phyloP scores from a whole-genome alignment of 2,888 invertebrate species.

The Drosophila mercatorum region DNA sequence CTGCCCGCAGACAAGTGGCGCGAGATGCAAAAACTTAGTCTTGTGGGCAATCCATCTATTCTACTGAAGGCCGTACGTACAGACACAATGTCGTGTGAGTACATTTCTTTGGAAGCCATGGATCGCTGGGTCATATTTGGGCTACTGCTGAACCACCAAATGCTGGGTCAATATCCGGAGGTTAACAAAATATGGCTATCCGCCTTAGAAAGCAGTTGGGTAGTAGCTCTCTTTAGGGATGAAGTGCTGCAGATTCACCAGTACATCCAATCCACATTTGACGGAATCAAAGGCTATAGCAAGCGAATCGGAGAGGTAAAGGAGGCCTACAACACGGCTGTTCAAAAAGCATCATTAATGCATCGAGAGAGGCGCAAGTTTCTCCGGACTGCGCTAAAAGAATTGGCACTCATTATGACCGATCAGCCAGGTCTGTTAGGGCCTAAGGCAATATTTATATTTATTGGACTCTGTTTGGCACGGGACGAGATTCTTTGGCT shows the following conservation, averaged over 20 bases:
- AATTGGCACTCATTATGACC: slow-evolving; percentile 96
- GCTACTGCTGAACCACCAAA: slow-evolving; percentile 94
- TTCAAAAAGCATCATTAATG: slow-evolving; percentile 95
- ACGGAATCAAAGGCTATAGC: slow-evolving; percentile 96
- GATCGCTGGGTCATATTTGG: slow-evolving; percentile 99
- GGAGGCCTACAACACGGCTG: slow-evolving; percentile 95
- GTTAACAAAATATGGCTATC: slow-evolving; percentile 95
- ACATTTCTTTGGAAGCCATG: slow-evolving; percentile 96
- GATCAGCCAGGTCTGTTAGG: slow-evolving; percentile 98
- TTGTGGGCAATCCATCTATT: slow-evolving; percentile 97
- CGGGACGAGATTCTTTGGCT: slow-evolving; percentile 99
- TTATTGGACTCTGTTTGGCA: slow-evolving; percentile 97
- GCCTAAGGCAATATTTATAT: slow-evolving; percentile 97
- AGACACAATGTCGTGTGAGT: slow-evolving; percentile 99
- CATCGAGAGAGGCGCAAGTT: slow-evolving; percentile 98
- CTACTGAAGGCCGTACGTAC: slow-evolving; percentile 97
- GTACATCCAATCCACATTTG: slow-evolving; percentile 96
- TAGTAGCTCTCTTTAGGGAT: slow-evolving; percentile 96
- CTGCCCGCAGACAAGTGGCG: slow-evolving; percentile 97
- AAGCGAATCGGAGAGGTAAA: slow-evolving; percentile 98
- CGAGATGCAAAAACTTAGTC: slow-evolving; percentile 95
- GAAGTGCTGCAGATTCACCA: slow-evolving; percentile 98
- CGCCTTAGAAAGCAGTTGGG: slow-evolving; percentile 97
- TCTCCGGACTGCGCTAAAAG: slow-evolving; percentile 96
- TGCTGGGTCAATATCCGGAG: slow-evolving; percentile 91